These are phyloP conservation scores for Halesus radiatus DNA, from an alignment of 1,140 invertebrate genomes.

Conservation along the genomic window DNA sequence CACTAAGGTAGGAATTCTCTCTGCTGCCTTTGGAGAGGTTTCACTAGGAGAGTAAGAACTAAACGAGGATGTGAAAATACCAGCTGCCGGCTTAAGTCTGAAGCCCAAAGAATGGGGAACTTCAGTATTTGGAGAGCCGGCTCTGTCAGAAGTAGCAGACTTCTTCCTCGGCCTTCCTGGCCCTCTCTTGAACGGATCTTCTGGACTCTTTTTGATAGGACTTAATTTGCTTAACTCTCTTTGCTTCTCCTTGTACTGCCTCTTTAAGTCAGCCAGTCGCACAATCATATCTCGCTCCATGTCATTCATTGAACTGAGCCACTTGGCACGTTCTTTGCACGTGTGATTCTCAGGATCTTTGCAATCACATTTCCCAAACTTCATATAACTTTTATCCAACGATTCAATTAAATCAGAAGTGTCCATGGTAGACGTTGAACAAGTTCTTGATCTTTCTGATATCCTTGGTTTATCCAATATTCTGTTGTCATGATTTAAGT, in stretches of 20 bases:
- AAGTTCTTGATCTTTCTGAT: constrained; percentile 44
- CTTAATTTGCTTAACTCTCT: constrained; percentile 82
- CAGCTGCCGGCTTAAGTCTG: constrained; percentile 27
- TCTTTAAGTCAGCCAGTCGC: constrained; percentile 83
- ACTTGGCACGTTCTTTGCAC: constrained; percentile 62
- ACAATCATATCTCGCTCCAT: constrained; percentile 86
- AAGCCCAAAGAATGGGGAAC: constrained; percentile 57
- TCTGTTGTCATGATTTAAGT: constrained; percentile 21
- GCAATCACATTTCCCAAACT: constrained; percentile 46
- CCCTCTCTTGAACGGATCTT: constrained; percentile 63
- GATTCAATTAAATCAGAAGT: constrained; percentile 28
- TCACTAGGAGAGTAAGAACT: constrained; percentile 34
- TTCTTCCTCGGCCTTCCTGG: constrained; percentile 63
- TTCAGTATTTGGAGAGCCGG: constrained; percentile 61
- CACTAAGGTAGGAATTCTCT: constrained; percentile 30
- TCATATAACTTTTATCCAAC: constrained; percentile 26
- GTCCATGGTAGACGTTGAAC: constrained; percentile 31
- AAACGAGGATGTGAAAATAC: constrained; percentile 27
- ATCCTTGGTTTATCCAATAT: constrained; percentile 31
- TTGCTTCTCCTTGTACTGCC: constrained; percentile 87
- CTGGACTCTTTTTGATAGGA: constrained; percentile 67
- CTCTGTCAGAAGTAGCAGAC: constrained; percentile 59
- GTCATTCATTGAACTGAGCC: constrained; percentile 69
- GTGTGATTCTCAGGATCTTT: constrained; percentile 62
- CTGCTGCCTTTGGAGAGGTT: constrained; percentile 36